Evolutionary conservation across 1,140 invertebrate species (phyloP), one percentile per base, ranked within the genome.

Genomic region (Gryon sp.): DNA sequence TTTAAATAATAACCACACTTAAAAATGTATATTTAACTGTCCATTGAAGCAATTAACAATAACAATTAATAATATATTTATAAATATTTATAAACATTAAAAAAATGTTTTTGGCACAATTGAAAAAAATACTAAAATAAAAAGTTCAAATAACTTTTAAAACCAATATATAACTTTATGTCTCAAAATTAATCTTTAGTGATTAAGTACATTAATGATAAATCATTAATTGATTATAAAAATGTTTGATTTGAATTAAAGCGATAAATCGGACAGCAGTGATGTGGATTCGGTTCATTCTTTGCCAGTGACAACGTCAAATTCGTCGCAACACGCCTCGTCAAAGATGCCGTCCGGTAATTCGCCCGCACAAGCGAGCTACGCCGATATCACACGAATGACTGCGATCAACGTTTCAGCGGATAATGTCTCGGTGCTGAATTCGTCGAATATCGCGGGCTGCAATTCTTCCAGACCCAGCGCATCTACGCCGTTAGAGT

Each of bases 261-360:
- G 88, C 52, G 93, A 94, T 65, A 93, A 93, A 85, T 92, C 92
- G n/a, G 93, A 93, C 83, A 93, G 93, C 77, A 93, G 92, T 69
- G 93, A 94, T 79, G 86, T 92, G 28, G 94, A 94, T 78, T 93
- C 92, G 8, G 92, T 94, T 11, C 92, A 94, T 83, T 94, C 93
- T 45, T 86, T 94, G 48, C 93, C 93, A 1, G 91, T 92, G 16
- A 91, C 91, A 4, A 91, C 90, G 1, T 90, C 90, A 2, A 89
- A 86, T 6, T 84, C 88, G 6, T 78, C 78, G 5, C 89, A 86
- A 45, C 81, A 85, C 24, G 84, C 84, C 78, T 76, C 83, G 12
- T 84, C 81, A 0, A 87, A 86, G 76, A 81, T 83, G 46, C 87
- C 90, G 22, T 87, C 88, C 26, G 89, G 88, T 5, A 89, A 88